Conservation (phyloP, 2,113 vertebrate species). For the Gambusia affinis region DNA sequence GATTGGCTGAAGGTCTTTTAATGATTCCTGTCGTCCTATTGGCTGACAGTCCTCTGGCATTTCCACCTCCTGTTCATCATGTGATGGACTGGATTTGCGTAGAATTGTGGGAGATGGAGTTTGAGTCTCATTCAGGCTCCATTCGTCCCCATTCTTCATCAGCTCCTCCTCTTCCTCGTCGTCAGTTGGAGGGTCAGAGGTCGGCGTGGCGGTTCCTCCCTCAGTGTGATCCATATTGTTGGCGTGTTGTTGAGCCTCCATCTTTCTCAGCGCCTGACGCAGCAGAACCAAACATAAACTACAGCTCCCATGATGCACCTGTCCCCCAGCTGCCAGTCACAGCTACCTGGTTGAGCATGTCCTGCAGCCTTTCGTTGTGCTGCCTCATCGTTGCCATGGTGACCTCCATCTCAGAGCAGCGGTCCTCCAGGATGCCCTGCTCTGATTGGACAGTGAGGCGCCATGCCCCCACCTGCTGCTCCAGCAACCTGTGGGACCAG, state of each 20-base stretch:
- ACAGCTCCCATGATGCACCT: constrained; percentile 1
- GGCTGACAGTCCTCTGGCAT: neutral
- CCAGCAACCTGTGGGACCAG: constrained; percentile 76
- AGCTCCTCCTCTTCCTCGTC: constrained; percentile 12
- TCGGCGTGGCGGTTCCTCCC: neutral
- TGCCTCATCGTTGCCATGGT: constrained; percentile 77
- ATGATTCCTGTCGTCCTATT: too few relatives aligned
- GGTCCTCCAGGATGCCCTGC: constrained; percentile 78
- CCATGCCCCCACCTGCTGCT: constrained; percentile 79
- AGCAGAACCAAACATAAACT: neutral
- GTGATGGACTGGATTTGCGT: neutral
- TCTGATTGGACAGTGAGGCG: constrained; percentile 79
- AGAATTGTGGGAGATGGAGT: constrained; percentile 44
- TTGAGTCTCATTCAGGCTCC: constrained; percentile 7
- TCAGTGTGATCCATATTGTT: neutral
- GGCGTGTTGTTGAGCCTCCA: constrained; percentile 31
- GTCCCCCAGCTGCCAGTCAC: neutral
- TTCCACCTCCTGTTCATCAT: constrained; percentile 3
- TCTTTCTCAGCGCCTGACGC: constrained; percentile 50
- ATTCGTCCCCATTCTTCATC: neutral
- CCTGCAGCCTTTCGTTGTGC: constrained; percentile 77
- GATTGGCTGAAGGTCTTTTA: neutral
- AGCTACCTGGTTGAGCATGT: constrained; percentile 70
- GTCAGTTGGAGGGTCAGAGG: neutral
- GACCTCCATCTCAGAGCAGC: constrained; percentile 78